Base-by-base conservation (phyloP, 2,888 invertebrate genomes). In the Lasius fuliginosus region DNA sequence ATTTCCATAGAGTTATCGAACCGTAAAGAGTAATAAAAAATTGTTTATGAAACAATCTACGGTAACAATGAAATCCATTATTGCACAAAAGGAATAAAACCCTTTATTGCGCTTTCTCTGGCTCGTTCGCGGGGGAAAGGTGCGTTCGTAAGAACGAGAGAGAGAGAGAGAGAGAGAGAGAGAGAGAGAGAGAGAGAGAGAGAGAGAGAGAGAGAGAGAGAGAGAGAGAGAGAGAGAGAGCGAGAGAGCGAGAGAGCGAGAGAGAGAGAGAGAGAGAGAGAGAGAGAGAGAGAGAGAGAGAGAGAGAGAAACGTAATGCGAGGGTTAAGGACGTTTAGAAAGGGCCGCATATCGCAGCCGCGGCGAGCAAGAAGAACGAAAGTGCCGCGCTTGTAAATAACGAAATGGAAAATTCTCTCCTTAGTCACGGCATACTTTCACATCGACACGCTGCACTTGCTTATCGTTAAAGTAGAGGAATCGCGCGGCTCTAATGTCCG, bases 361-460 rank as follows among this genome's bases (percentile, higher is more conserved):
- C 73, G 53, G 27, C 42, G 56, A 12, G 71, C 71, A 64, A 71
- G 53, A 71, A 53, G 73, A 79, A 86, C 86, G 83, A 85, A 85
- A 85, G 85, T 64, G 65, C 73, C 33, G 30, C 84, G 67, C 81
- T 82, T 84, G 81, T 87, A 87, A 86, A 90, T 89, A 89, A 89
- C 88, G 89, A 92, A 92, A 92, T 91, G 88, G 88, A 87, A 91
- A 91, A 92, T 90, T 88, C 88, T 86, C 89, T 88, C 88, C 79
- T 64, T 42, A 69, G 90, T 88, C 91, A 85, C 87, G 88, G 85
- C 85, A 91, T 92, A 90, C 93, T 93, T 93, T 93, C 92, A 88
- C 90, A 88, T 90, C 90, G 88, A 87, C 89, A 87, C 86, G 91
- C 77, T 90, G 87, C 85, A 82, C 82, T 87, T 85, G 81, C 79